Evolutionary conservation across 2,113 vertebrate genomes (phyloP).

Genomic region (Philantomba maxwellii): DNA sequence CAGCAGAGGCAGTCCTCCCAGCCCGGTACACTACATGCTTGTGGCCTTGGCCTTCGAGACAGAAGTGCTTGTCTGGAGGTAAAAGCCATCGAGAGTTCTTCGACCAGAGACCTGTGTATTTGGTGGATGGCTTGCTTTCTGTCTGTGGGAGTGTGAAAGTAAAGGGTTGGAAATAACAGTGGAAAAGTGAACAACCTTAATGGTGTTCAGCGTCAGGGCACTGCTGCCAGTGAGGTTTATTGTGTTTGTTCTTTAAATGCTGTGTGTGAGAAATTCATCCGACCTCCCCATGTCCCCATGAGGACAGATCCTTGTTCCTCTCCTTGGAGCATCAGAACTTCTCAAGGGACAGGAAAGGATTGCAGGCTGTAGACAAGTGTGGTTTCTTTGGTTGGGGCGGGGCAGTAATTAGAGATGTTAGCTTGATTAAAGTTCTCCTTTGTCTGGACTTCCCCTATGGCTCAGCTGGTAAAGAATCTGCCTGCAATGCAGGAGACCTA

Average conservation of each 20-base stretch:
- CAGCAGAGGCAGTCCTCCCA: neutral
- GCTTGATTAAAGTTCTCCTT: neutral
- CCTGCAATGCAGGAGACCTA: neutral
- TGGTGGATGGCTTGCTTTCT: neutral
- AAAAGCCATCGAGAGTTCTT: neutral
- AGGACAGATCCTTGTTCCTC: neutral
- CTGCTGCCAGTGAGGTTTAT: neutral
- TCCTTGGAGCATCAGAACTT: neutral
- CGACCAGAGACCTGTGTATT: neutral
- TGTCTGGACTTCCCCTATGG: neutral
- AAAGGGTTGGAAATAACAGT: neutral
- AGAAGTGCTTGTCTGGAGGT: neutral
- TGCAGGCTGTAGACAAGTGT: neutral
- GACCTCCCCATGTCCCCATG: neutral
- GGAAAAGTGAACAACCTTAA: neutral
- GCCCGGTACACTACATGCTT: fast-evolving
- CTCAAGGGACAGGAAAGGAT: neutral
- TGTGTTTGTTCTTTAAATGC: neutral
- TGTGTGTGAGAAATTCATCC: neutral
- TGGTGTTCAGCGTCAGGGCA: neutral
- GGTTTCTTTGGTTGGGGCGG: fast-evolving
- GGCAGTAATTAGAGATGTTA: neutral
- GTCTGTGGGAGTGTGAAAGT: neutral
- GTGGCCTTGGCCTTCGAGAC: neutral
- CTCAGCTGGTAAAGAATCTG: neutral